A percentile compares a stretch with the other conserved stretches of the same genome.
These are phyloP conservation scores for Pseudorectes ferrugineus DNA, from an alignment of 2,113 vertebrate species.

Conservation along the genomic window DNA sequence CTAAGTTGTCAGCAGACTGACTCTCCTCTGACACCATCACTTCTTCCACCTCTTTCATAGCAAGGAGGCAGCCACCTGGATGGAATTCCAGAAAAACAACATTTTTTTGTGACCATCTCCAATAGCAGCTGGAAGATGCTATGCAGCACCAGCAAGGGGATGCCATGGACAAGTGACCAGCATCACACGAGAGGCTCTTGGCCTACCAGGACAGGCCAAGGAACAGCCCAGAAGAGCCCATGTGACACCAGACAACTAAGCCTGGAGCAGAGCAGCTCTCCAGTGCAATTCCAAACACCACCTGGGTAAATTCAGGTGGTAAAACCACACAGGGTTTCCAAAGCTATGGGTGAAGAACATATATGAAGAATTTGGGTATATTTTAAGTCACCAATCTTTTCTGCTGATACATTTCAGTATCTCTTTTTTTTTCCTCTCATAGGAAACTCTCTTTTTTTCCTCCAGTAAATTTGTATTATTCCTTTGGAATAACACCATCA, in stretches of 20 bases:
- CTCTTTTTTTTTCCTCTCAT: not conserved
- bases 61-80: slow-evolving; percentile 85
- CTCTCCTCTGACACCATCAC: slow-evolving; percentile 70
- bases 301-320: not conserved
- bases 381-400: not conserved
- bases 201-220: not conserved
- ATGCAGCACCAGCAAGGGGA: rapidly evolving
- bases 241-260: not conserved
- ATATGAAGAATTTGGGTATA: not conserved
- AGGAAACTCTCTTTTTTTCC: not conserved
- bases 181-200: not conserved
- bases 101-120: not conserved
- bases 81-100: not conserved
- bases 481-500: not conserved
- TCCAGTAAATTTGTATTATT: not conserved
- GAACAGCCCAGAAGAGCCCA: not conserved
- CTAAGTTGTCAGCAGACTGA: slow-evolving; percentile 67
- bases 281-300: not conserved
- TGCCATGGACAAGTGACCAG: not conserved
- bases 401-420: not conserved
- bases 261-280: not conserved
- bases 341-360: not conserved
- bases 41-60: slow-evolving; percentile 76
- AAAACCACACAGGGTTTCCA: not conserved
- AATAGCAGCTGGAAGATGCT: not conserved